Evolutionary conservation across 2,797 vertebrate species (phyloP), one percentile per base, ranked within the genome.

Genomic region (Acanthis flammea): DNA sequence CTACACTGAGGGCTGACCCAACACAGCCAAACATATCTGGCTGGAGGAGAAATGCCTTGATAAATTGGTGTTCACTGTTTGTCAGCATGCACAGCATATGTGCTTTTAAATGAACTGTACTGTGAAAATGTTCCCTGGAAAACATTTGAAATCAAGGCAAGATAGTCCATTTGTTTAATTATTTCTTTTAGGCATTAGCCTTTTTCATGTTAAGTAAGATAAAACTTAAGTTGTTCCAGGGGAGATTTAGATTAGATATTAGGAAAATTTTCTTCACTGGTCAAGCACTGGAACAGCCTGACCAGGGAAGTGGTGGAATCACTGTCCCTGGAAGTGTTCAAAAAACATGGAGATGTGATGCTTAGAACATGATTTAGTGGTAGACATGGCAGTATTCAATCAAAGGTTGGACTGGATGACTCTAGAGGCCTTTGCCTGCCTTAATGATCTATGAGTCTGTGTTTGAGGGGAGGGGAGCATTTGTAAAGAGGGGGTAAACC

Each of bases 381-480:
- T 28, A 35, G 37, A 48, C 1, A 0, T 24, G 14, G 5, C 6
- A 42, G 10, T 37, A 11, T 42, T 61, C 48, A 61, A 21, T 37
- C n/a, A 42, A 54, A 68, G 11, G 31, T 5, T 61, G 27, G 22
- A 54, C 0, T 61, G 33, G 30, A 14, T 72, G 24, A 41, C 18
- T 57, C 28, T 12, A 42, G 27, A 67, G 19, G 27, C 14, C 24
- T 74, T 54, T 48, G 42, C 19, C 31, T n/a, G 19, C 41, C 27
- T 47, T n/a, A 68, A 42, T 35, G 25, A 67, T 19, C 10, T 48
- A 14, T 19, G 10, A 31, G 12, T 88, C 30, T 28, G 3, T 67
- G 45, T 17, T 4, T 22, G 24, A 19, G 3, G 7, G 12, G 6
- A 27, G 8, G 2, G 6, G 3, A 45, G 15, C 11, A 33, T 19